phyloP scores from a whole-genome alignment of 1,140 invertebrate genomes.

The Drosophila navojoa region DNA sequence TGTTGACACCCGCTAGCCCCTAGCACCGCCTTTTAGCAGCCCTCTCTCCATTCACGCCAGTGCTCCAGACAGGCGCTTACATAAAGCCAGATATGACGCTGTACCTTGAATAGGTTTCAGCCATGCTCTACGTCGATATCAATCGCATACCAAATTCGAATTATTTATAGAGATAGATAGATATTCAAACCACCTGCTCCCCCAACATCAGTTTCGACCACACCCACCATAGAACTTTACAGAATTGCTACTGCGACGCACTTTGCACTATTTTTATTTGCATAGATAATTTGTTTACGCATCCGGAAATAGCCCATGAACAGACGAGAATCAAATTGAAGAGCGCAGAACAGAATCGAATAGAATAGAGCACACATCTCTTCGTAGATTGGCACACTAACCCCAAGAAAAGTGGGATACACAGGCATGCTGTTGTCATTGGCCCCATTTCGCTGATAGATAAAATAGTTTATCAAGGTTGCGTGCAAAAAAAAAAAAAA shows the following conservation, averaged over 20 bases:
- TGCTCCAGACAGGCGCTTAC: not conserved
- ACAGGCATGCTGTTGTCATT: slow-evolving; percentile 54
- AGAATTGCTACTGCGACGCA: slow-evolving; percentile 6
- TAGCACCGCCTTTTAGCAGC: not conserved
- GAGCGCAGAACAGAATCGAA: not conserved
- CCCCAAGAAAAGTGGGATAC: slow-evolving; percentile 71
- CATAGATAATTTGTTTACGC: slow-evolving; percentile 69
- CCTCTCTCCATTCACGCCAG: not conserved
- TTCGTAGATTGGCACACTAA: slow-evolving; percentile 81
- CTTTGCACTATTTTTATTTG: slow-evolving; percentile 34
- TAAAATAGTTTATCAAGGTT: slow-evolving; percentile 82
- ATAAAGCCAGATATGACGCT: slow-evolving; percentile 32
- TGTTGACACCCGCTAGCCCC: slow-evolving; percentile 3
- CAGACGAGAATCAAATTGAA: not conserved
- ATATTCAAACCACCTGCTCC: not conserved
- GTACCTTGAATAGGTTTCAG: too few species aligned
- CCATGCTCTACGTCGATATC: slow-evolving; percentile 27
- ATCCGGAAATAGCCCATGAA: not conserved
- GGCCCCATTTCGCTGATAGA: slow-evolving; percentile 72
- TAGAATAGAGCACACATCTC: slow-evolving; percentile 49
- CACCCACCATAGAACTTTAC: slow-evolving; percentile 10
- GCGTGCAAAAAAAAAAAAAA: slow-evolving; percentile 53
- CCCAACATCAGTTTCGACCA: not conserved
- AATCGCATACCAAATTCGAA: slow-evolving; percentile 18
- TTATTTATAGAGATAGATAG: slow-evolving; percentile 41